phyloP scores from a whole-genome alignment of 2,888 invertebrate genomes.

The Bursaphelenchus okinawaensis region DNA sequence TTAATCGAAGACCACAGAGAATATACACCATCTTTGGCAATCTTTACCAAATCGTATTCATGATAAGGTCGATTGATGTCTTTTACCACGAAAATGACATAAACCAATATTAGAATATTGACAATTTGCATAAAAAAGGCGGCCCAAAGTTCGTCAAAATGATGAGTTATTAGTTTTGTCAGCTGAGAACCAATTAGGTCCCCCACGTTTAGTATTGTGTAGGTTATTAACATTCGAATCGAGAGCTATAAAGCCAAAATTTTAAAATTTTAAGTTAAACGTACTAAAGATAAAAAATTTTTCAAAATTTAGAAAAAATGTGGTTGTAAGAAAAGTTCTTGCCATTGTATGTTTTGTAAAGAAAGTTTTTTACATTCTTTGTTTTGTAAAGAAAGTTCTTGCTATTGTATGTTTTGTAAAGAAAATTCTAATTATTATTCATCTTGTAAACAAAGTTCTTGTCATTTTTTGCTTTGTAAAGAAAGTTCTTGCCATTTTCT shows the following conservation, averaged over 20 bases:
- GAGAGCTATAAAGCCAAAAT: constrained; percentile 34
- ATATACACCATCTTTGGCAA: neutral
- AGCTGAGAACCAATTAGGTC: constrained; percentile 36
- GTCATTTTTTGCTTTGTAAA: too few species aligned
- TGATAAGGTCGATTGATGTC: neutral
- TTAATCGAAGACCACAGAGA: constrained; percentile 29
- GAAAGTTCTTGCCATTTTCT: too few species aligned
- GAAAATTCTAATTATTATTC: too few species aligned
- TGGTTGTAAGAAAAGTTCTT: too few species aligned
- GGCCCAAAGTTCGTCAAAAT: neutral
- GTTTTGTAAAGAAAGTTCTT: too few species aligned
- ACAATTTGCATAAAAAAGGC: neutral
- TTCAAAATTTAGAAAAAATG: too few species aligned
- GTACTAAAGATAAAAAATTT: too few species aligned
- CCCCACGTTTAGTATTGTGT: constrained; percentile 47
- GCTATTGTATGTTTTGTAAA: too few species aligned
- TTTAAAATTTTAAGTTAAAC: neutral
- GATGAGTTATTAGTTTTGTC: constrained; percentile 19
- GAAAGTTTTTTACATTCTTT: too few species aligned
- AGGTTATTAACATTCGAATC: constrained; percentile 50
- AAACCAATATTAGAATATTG: neutral
- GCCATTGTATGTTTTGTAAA: too few species aligned
- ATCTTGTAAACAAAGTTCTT: too few species aligned
- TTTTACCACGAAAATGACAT: neutral
- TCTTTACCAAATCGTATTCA: neutral